Conservation (phyloP, 2,888 invertebrate species). For the Pristionchus japonicus region DNA sequence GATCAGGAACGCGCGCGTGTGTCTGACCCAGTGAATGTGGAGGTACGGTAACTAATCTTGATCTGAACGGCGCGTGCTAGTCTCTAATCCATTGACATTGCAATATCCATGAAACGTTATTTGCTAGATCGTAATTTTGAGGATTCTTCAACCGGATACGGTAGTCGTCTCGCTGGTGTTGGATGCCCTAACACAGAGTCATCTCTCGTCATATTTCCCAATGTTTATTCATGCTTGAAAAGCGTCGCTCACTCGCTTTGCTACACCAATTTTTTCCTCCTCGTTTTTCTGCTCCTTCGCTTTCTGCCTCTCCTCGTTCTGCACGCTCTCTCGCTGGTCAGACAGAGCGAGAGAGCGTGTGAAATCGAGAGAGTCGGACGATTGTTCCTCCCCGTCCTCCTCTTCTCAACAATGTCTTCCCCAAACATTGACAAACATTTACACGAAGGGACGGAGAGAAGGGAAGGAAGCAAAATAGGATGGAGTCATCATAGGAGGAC, state of each 20-base stretch:
- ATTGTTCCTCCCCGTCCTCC: background rate
- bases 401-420: background rate
- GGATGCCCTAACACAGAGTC: background rate
- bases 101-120: too few relatives aligned
- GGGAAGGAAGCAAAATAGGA: background rate
- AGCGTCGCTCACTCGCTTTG: background rate
- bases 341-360: too few relatives aligned
- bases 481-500: conserved; percentile 22
- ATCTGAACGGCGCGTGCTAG: too few relatives aligned
- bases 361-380: too few relatives aligned
- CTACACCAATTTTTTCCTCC: conserved; percentile 12
- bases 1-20: background rate
- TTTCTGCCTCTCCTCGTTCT: too few relatives aligned
- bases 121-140: too few relatives aligned
- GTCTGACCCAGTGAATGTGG: background rate
- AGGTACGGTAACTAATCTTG: background rate
- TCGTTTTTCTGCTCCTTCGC: too few relatives aligned
- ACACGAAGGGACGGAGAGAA: background rate
- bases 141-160: background rate
- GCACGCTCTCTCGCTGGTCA: too few relatives aligned
- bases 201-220: background rate
- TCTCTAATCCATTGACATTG: too few relatives aligned
- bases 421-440: conserved; percentile 42
- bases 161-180: background rate
- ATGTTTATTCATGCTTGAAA: conserved; percentile 40